Conservation (phyloP, 2,113 vertebrate genomes). For the Crotalus horridus region DNA sequence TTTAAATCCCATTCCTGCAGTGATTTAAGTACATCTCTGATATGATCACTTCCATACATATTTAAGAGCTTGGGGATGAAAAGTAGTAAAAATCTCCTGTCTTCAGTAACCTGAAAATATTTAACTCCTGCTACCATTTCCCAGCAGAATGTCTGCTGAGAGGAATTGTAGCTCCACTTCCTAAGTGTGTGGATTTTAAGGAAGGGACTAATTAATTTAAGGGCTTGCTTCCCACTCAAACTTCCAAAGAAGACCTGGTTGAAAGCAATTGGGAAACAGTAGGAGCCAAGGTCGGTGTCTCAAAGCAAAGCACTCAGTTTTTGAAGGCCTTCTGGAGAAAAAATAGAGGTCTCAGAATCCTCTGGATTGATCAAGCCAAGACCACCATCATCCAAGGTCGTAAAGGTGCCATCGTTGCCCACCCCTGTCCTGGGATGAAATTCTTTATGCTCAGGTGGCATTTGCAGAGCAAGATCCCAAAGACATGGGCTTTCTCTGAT, state of each 20-base stretch:
- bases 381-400: not conserved
- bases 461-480: not conserved
- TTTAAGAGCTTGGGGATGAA: not conserved
- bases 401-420: not conserved
- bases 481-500: not conserved
- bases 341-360: not conserved
- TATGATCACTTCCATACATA: not conserved
- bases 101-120: not conserved
- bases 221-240: not conserved
- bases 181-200: not conserved
- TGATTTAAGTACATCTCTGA: not conserved
- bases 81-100: not conserved
- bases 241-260: too few relatives aligned
- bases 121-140: not conserved
- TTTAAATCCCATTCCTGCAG: not conserved
- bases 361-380: not conserved
- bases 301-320: not conserved
- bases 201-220: not conserved
- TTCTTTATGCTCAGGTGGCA: not conserved
- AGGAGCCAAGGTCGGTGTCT: not conserved
- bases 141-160: not conserved
- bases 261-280: not conserved
- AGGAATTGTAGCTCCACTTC: not conserved
- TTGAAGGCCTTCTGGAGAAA: not conserved
- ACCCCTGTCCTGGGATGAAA: not conserved